phyloP scores from a whole-genome alignment of 2,888 invertebrate genomes.

The Lamproptera curius region DNA sequence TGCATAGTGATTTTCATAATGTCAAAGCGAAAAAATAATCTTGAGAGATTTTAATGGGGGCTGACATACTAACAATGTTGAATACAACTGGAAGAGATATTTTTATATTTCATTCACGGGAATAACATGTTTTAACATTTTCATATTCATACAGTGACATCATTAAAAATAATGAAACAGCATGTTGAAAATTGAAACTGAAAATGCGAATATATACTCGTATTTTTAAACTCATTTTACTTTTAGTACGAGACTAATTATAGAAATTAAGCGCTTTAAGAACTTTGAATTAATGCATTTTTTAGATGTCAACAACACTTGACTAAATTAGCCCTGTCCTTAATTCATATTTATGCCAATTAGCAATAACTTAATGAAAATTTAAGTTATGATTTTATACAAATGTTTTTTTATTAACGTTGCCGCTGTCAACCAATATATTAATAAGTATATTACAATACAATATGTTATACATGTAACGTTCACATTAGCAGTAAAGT shows the following conservation, averaged over 20 bases:
- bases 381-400: too few relatives aligned
- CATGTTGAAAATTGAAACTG: background rate
- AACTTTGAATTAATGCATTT: too few relatives aligned
- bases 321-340: too few relatives aligned
- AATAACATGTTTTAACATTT: constrained; percentile 1
- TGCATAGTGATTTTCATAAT: background rate
- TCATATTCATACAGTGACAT: background rate
- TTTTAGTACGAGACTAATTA: background rate
- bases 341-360: too few relatives aligned
- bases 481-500: too few relatives aligned
- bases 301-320: too few relatives aligned
- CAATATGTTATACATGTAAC: too few relatives aligned
- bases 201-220: background rate
- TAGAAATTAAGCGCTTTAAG: too few relatives aligned
- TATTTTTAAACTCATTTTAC: background rate
- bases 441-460: too few relatives aligned
- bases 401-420: too few relatives aligned
- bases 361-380: too few relatives aligned
- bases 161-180: constrained; percentile 15
- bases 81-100: constrained; percentile 1
- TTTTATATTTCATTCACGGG: background rate
- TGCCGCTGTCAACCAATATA: too few relatives aligned
- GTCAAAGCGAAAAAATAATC: background rate
- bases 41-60: constrained; percentile 5
- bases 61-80: constrained; percentile 9